Conservation (phyloP, 2,113 vertebrate genomes). For the Corythaeola cristata region DNA sequence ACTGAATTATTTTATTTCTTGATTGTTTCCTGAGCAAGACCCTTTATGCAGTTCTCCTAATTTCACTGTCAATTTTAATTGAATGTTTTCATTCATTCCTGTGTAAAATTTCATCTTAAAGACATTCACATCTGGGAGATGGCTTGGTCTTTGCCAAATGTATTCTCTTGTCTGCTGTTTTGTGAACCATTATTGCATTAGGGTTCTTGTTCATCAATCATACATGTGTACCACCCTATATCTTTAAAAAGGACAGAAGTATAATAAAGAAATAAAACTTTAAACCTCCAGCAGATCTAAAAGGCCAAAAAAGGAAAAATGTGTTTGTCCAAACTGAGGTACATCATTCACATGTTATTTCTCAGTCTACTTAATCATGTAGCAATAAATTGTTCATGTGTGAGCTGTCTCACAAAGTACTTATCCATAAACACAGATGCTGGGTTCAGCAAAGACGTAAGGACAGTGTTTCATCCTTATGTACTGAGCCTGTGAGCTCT, state of each 20-base stretch:
- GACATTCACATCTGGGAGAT: neutral
- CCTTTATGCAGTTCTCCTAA: neutral
- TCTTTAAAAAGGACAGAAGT: neutral
- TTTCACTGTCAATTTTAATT: neutral
- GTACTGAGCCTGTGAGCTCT: neutral
- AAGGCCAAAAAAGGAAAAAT: neutral
- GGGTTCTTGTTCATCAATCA: neutral
- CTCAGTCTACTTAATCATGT: neutral
- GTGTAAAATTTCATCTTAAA: neutral
- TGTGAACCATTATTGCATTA: neutral
- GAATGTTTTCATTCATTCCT: neutral
- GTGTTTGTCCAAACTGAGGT: neutral
- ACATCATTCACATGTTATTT: neutral
- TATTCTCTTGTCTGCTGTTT: neutral
- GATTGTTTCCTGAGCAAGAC: neutral
- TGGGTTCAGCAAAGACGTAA: neutral
- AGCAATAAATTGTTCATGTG: neutral
- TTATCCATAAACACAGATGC: neutral
- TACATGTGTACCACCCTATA: neutral
- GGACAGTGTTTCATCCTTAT: neutral
- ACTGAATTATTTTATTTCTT: neutral
- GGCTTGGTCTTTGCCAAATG: neutral
- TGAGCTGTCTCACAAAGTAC: neutral
- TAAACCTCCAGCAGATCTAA: neutral
- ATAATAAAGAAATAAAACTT: neutral